Evolutionary conservation across 2,113 vertebrate genomes (phyloP), one percentile per base, ranked within the genome.

Genomic region (Poeciliopsis retropinna): DNA sequence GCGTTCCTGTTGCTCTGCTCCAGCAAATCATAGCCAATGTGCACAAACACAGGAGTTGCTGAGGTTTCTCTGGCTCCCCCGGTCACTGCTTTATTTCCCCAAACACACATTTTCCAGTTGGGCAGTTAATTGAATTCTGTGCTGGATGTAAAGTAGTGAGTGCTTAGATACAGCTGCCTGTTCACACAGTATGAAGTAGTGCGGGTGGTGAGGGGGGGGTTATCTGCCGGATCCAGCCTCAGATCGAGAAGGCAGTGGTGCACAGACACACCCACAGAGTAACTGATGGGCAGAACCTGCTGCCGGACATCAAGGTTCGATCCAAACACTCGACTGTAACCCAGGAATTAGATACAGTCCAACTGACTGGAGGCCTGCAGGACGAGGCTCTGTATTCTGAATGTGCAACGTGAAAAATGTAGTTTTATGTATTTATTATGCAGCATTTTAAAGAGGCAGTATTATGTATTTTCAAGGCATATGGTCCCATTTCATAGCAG

Each of bases 111-210:
- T 92, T 91, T 89, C 87, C 80, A 84, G 80, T 79, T 67, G 81
- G 76, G 83, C 80, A 85, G 87, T 89, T 92, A 89, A 92, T 91
- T 93, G 84, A 92, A 91, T 90, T 88, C 34, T 14, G 79, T 67
- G 72, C 75, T 72, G 73, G 84, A 79, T 86, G 74, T 80, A 84
- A 90, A 88, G 71, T 63, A 76, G 73, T 54, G 86, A 51, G 71
- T 85, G 70, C 73, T 85, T 81, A 91, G 83, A 85, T 86, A 82
- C 79, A 80, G 78, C 78, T 83, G 80, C 81, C 75, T 87, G 73
- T 78, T 79, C 47, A 5, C 54, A 47, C 60, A 32, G 62, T 78
- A 80, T 25, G 65, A 67, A 51, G 67, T 67, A 77, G 65, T 72
- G 57, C 13, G 66, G 70, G 76, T 70, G 34, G 8, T 0, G 31